These are phyloP conservation scores for Orientallactaga sibirica DNA, from an alignment of 2,797 vertebrate species.

Conservation along the genomic window DNA sequence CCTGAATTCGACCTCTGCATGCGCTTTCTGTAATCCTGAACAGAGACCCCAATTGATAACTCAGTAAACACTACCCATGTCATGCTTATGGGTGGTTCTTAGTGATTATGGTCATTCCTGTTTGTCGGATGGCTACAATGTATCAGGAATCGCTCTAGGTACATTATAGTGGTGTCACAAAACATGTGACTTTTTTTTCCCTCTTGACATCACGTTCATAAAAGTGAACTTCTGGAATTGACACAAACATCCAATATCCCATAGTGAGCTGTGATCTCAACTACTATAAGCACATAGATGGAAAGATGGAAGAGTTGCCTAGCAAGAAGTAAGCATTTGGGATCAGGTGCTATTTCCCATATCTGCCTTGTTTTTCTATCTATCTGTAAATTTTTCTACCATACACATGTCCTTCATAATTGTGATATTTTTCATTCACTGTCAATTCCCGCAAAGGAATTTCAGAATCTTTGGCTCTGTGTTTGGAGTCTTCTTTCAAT, in stretches of 20 bases:
- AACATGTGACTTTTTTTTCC: neutral
- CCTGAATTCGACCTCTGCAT: neutral
- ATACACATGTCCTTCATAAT: neutral
- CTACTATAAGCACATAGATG: neutral
- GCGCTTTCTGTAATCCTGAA: neutral
- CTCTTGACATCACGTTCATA: slow-evolving; percentile 6
- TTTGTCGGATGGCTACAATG: neutral
- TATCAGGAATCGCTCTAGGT: neutral
- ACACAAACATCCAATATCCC: neutral
- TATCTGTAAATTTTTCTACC: neutral
- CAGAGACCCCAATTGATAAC: neutral
- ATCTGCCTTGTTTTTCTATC: neutral
- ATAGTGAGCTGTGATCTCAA: neutral
- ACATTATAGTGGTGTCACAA: neutral
- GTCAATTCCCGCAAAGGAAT: slow-evolving; percentile 21
- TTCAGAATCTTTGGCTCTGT: neutral
- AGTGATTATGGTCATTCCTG: neutral
- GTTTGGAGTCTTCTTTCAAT: neutral
- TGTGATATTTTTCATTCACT: slow-evolving; percentile 31
- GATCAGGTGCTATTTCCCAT: neutral
- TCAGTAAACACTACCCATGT: neutral
- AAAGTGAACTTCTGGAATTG: neutral
- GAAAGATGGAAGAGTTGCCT: neutral
- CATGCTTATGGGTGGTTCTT: neutral
- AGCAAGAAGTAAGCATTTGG: neutral